Base-by-base conservation (phyloP, 2,888 invertebrate genomes). In the Synanthedon formicaeformis region DNA sequence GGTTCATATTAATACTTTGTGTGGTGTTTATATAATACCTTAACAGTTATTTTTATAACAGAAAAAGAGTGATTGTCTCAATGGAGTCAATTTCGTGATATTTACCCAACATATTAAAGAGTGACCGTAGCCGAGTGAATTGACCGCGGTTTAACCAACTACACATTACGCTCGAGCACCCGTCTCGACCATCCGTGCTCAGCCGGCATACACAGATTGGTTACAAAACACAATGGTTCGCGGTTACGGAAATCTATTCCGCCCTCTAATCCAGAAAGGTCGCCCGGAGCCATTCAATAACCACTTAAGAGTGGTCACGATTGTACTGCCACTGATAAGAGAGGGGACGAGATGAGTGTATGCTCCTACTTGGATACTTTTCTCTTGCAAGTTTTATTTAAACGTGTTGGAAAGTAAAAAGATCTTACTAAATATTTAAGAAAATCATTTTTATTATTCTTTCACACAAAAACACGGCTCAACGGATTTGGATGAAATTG, bases 251-350 rank as follows among this genome's bases (percentile, higher is more conserved):
- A 71, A 74, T 75, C 77, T 73, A 78, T 77, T 75, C 71, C 70
- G 67, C 63, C 54, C 64, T 66, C 68, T 82, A 82, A 82, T 83
- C 81, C 80, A 70, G 78, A 81, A 81, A 81, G 82, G 83, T 83
- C 75, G 70, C 64, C 71, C 71, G 71, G 67, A 68, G 71, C 73
- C 66, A 78, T 84, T 79, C 81, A 79, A 81, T 84, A 80, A 80
- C 81, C 81, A 80, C 78, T 82, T 80, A 77, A 75, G 74, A 73
- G 71, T 69, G 67, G 68, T 68, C 73, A 64, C 73, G 75, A 76
- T 79, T 75, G 78, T 71, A 62, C 74, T 64, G 63, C 55, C 57
- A 56, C 69, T 72, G 79, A 80, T 81, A 81, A 76, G 52, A 49
- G 49, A 16, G 27, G 16, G 55, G 51, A 53, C 50, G 34, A 16